A percentile compares a stretch with the other conserved stretches of the same genome.
phyloP scores from a whole-genome alignment of 2,113 vertebrate genomes.

The Perognathus longimembris region DNA sequence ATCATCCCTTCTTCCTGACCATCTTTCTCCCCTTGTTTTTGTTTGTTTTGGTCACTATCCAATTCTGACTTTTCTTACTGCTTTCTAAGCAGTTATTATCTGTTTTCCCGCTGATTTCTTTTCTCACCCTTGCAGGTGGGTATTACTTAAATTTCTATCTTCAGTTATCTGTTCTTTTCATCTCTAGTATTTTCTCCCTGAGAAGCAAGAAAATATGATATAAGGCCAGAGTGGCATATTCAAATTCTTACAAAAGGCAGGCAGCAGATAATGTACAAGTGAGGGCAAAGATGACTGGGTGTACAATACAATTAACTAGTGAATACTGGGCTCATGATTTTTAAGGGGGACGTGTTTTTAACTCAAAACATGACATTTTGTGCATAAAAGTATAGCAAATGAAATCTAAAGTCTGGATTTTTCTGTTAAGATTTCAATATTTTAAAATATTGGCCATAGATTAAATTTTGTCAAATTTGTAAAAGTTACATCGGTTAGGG shows the following conservation, averaged over 20 bases:
- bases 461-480: not conserved
- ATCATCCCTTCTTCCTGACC: not conserved
- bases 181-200: constrained; percentile 2
- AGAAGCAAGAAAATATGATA: not conserved
- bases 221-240: not conserved
- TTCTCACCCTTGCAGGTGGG: not conserved
- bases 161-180: constrained; percentile 17
- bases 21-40: not conserved
- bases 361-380: not conserved
- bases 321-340: not conserved
- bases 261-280: not conserved
- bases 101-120: not conserved
- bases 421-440: not conserved
- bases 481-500: not conserved
- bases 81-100: constrained; percentile 27
- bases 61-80: constrained; percentile 22
- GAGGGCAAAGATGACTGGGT: not conserved
- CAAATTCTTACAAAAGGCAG: not conserved
- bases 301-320: not conserved
- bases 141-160: constrained; percentile 19
- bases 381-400: not conserved
- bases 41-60: constrained; percentile 44
- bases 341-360: not conserved
- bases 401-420: not conserved
- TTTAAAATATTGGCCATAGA: constrained; percentile 14